Percentiles rank a stretch among this genome's conserved stretches.
These are phyloP conservation scores for Apantesis nais DNA, from an alignment of 2,888 invertebrate genomes.

Conservation along the genomic window DNA sequence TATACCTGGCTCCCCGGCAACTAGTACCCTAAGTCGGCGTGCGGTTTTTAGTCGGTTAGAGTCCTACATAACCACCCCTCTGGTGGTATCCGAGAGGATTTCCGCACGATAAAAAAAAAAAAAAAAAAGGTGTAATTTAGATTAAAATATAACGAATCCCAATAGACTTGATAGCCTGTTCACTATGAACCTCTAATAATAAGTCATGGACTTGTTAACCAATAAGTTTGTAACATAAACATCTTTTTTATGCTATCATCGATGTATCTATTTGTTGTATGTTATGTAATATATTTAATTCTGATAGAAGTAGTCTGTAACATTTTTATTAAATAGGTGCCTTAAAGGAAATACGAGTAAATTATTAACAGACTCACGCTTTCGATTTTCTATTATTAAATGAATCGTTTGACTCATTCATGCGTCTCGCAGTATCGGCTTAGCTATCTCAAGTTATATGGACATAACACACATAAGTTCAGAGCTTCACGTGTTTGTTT, in stretches of 20 bases:
- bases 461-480: not conserved
- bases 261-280: not conserved
- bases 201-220: not conserved
- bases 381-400: slow-evolving; percentile 40
- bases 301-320: not conserved
- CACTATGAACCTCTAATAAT: not conserved
- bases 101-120: too few relatives aligned
- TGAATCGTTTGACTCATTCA: slow-evolving; percentile 39
- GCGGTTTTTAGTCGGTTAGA: too few relatives aligned
- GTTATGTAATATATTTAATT: too few relatives aligned
- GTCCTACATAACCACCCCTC: too few relatives aligned
- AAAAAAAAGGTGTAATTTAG: too few relatives aligned
- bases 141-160: not conserved
- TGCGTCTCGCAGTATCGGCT: slow-evolving; percentile 31
- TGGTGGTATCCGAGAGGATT: too few relatives aligned
- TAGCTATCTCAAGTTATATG: slow-evolving; percentile 8
- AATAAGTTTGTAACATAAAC: not conserved
- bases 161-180: not conserved
- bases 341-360: not conserved
- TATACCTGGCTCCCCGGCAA: too few relatives aligned
- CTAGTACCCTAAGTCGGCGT: too few relatives aligned
- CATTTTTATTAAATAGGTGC: not conserved
- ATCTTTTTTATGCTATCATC: not conserved
- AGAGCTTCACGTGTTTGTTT: slow-evolving; percentile 7
- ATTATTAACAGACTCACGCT: slow-evolving; percentile 25